Evolutionary conservation across 1,140 invertebrate species (phyloP).

Genomic region (Drosophila burlai): DNA sequence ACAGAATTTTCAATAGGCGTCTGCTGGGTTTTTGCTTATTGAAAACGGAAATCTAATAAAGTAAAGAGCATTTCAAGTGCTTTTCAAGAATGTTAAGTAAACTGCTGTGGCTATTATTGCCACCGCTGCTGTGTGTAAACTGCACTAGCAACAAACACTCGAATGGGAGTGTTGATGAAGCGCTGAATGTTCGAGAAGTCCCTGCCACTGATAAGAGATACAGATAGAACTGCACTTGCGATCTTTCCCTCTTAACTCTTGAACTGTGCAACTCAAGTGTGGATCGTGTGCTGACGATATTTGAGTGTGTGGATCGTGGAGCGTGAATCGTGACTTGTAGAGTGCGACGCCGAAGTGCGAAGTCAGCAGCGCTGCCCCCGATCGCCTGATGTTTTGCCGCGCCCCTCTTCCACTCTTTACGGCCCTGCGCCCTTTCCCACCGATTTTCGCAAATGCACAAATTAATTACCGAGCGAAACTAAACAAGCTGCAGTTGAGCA

Average conservation of each 20-base stretch:
- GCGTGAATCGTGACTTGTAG: slow-evolving; percentile 11
- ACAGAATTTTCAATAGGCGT: not conserved
- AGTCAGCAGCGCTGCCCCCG: slow-evolving; percentile 51
- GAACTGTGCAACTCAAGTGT: slow-evolving; percentile 41
- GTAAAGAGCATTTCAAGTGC: not conserved
- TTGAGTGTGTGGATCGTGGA: slow-evolving; percentile 5
- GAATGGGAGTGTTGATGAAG: slow-evolving; percentile 10
- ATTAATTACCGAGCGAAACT: slow-evolving; percentile 39
- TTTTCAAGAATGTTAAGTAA: not conserved
- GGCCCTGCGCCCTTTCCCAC: slow-evolving; percentile 23
- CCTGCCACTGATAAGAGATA: slow-evolving; percentile 35
- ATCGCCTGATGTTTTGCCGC: slow-evolving; percentile 70
- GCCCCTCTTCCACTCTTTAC: slow-evolving; percentile 17
- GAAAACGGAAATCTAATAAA: not conserved
- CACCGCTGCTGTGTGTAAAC: slow-evolving; percentile 5
- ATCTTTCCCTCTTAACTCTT: slow-evolving; percentile 39
- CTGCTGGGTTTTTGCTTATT: too few species aligned
- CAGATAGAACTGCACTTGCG: slow-evolving; percentile 37
- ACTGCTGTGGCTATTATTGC: not conserved
- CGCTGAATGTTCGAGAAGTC: slow-evolving; percentile 33
- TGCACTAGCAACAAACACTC: slow-evolving; percentile 14
- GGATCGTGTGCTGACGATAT: not conserved
- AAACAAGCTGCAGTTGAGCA: slow-evolving; percentile 38
- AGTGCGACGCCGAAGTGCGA: slow-evolving; percentile 34
- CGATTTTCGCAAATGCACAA: slow-evolving; percentile 45